Percentiles rank a stretch among this genome's conserved stretches.
phyloP scores from a whole-genome alignment of 2,888 invertebrate species.

The Merodon equestris region DNA sequence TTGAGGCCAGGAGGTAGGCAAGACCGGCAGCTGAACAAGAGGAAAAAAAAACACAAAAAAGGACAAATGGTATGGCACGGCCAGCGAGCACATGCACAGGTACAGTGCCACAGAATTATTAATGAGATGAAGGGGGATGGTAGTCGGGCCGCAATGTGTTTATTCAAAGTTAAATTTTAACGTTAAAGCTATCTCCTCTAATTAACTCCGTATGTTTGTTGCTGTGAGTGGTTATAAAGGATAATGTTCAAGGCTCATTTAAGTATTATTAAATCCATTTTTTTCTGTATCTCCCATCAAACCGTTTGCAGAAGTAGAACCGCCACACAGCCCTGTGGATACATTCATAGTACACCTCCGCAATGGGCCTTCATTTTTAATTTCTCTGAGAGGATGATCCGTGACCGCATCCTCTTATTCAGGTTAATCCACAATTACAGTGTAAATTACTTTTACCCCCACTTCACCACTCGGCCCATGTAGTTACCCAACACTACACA shows the following conservation, averaged over 20 bases:
- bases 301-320: too few species aligned
- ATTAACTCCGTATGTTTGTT: constrained; percentile 47
- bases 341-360: constrained; percentile 38
- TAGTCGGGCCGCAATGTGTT: constrained; percentile 43
- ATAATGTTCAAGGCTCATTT: constrained; percentile 44
- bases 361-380: constrained; percentile 49
- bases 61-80: not conserved
- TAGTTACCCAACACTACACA: constrained; percentile 11
- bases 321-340: too few species aligned
- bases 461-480: constrained; percentile 39
- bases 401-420: constrained; percentile 71
- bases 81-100: not conserved
- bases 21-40: not conserved
- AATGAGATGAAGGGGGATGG: constrained; percentile 53
- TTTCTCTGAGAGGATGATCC: constrained; percentile 48
- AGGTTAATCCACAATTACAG: constrained; percentile 78
- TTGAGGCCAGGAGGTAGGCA: too few species aligned
- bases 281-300: too few species aligned
- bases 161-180: constrained; percentile 54
- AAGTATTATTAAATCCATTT: constrained; percentile 27
- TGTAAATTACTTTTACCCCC: constrained; percentile 76
- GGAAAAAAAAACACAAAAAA: constrained; percentile 24
- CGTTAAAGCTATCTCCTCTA: constrained; percentile 40
- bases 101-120: constrained; percentile 36
- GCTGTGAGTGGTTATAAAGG: constrained; percentile 7